Percentiles rank a stretch among this genome's conserved stretches.
Conservation (phyloP, 2,888 invertebrate species). For the Lagria hirta region DNA sequence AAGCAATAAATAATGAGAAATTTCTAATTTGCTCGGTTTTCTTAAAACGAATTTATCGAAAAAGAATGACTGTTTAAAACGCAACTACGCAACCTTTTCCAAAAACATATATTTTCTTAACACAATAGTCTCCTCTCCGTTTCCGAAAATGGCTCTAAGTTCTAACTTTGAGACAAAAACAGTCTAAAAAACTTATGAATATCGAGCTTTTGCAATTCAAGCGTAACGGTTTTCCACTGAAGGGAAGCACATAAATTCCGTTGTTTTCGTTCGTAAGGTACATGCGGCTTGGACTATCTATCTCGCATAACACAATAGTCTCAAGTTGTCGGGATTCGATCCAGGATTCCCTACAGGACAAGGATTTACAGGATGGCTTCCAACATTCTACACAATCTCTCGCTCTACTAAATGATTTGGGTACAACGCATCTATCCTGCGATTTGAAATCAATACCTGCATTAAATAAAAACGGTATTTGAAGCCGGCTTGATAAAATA, state of each 20-base stretch:
- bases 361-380: constrained; percentile 25
- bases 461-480: no score
- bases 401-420: neutral
- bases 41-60: no score
- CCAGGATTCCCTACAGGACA: constrained; percentile 23
- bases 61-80: no score
- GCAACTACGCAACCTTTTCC: no score
- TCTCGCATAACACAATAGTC: constrained; percentile 27
- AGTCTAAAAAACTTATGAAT: constrained; percentile 21
- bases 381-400: constrained; percentile 15
- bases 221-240: constrained; percentile 17
- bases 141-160: constrained; percentile 14
- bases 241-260: constrained; percentile 17
- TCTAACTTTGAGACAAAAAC: constrained; percentile 16
- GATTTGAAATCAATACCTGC: no score
- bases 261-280: constrained; percentile 19
- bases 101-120: constrained; percentile 11
- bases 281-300: constrained; percentile 21
- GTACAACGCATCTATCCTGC: no score
- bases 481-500: no score
- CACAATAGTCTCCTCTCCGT: constrained; percentile 12
- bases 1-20: no score
- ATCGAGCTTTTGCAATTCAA: constrained; percentile 17
- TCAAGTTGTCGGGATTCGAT: constrained; percentile 25
- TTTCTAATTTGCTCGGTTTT: no score